Conservation (phyloP, 2,113 vertebrate genomes). For the Strigops habroptila region DNA sequence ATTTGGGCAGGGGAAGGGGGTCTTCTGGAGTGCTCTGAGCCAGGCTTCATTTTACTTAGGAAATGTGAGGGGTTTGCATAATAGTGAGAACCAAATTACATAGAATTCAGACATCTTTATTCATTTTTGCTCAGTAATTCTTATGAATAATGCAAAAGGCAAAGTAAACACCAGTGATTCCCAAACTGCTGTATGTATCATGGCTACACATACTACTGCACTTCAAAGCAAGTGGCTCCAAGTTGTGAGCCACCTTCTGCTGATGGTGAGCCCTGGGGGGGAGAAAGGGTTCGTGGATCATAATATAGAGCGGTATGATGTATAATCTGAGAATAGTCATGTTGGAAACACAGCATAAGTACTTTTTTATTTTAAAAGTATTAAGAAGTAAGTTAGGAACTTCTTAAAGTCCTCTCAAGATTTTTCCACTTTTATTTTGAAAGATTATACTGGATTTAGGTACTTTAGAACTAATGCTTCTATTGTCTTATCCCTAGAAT, state of each 20-base stretch:
- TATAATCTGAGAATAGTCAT: accelerated
- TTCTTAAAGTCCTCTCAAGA: background rate
- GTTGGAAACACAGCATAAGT: background rate
- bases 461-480: background rate
- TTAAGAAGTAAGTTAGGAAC: background rate
- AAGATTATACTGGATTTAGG: background rate
- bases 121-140: background rate
- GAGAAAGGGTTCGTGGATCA: background rate
- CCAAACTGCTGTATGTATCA: background rate
- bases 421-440: background rate
- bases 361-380: background rate
- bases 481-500: background rate
- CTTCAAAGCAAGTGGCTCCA: background rate
- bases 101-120: background rate
- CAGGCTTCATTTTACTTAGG: background rate
- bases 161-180: background rate
- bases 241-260: background rate
- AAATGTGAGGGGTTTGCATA: background rate
- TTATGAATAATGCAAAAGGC: conserved; percentile 3
- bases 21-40: background rate
- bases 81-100: background rate
- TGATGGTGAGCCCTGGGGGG: background rate
- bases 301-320: accelerated
- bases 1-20: background rate
- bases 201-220: background rate